A percentile compares a stretch with the other conserved stretches of the same genome.
phyloP scores from a whole-genome alignment of 2,113 vertebrate species.

The Spea bombifrons region DNA sequence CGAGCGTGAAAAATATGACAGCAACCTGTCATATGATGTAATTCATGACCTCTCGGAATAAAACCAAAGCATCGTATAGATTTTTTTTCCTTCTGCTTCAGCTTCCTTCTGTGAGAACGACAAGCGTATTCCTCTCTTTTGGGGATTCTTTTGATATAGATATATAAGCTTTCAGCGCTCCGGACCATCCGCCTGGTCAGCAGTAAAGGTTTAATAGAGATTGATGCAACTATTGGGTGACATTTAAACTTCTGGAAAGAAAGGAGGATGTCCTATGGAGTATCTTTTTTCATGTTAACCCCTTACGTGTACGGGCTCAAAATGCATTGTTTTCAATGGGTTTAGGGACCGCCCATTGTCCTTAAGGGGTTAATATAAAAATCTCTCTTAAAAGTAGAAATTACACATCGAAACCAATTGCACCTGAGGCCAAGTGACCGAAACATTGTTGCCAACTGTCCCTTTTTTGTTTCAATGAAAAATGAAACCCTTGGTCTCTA shows the following conservation, averaged over 20 bases:
- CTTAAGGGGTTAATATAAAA: too few species aligned
- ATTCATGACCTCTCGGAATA: slow-evolving; percentile 5
- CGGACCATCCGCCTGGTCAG: slow-evolving; percentile 1
- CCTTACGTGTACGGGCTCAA: too few species aligned
- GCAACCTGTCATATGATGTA: not conserved
- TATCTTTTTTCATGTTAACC: slow-evolving; percentile 14
- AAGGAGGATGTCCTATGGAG: slow-evolving; percentile 33
- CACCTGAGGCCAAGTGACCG: too few species aligned
- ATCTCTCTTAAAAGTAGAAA: too few species aligned
- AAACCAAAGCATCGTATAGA: slow-evolving; percentile 6
- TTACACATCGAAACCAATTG: too few species aligned
- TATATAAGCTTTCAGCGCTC: slow-evolving; percentile 5
- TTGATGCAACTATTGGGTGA: slow-evolving; percentile 18
- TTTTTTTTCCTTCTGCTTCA: too few species aligned
- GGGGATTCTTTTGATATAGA: slow-evolving; percentile 32
- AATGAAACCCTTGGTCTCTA: too few species aligned
- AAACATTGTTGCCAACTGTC: too few species aligned
- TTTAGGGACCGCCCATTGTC: too few species aligned
- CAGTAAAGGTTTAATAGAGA: slow-evolving; percentile 34
- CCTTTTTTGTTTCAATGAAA: too few species aligned
- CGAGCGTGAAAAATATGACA: not conserved
- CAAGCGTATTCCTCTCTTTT: slow-evolving; percentile 17
- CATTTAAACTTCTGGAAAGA: slow-evolving; percentile 23
- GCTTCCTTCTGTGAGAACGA: not conserved
- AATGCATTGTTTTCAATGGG: too few species aligned